A percentile compares a stretch with the other conserved stretches of the same genome.
Evolutionary conservation across 2,797 vertebrate genomes (phyloP).

Genomic region (Typhlichthys eigenmanni): DNA sequence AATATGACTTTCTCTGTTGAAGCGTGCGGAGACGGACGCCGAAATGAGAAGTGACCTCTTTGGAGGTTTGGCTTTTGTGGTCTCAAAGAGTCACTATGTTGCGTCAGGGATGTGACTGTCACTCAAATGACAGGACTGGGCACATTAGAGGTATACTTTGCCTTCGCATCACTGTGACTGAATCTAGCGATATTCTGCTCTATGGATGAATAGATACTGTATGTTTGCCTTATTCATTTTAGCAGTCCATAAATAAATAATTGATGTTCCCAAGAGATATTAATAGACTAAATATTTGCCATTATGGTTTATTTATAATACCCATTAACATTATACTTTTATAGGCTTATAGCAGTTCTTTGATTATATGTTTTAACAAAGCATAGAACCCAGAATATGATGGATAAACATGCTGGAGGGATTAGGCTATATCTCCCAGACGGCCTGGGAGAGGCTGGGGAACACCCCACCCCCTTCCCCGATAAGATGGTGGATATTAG

Average conservation of each 20-base stretch:
- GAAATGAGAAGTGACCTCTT: slow-evolving; percentile 69
- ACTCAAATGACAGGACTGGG: slow-evolving; percentile 41
- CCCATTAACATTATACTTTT: neutral
- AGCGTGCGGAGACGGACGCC: slow-evolving; percentile 61
- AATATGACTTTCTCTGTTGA: slow-evolving; percentile 58
- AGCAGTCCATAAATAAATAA: slow-evolving; percentile 46
- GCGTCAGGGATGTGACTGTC: slow-evolving; percentile 41
- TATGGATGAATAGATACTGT: too few relatives aligned
- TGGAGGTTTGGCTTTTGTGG: slow-evolving; percentile 59
- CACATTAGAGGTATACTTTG: too few relatives aligned
- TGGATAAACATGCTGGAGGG: too few relatives aligned
- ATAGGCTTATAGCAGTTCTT: neutral
- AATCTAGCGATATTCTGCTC: too few relatives aligned
- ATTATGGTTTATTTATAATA: slow-evolving; percentile 66
- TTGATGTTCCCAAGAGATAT: too few relatives aligned
- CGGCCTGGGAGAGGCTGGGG: too few relatives aligned
- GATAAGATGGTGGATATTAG: too few relatives aligned
- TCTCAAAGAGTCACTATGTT: slow-evolving; percentile 26
- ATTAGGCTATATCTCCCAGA: too few relatives aligned
- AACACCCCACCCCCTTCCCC: too few relatives aligned
- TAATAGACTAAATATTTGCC: slow-evolving; percentile 59
- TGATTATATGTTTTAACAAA: neutral
- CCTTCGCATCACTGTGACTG: too few relatives aligned
- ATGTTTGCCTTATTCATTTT: too few relatives aligned
- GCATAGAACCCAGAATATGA: too few relatives aligned